Base-by-base conservation (phyloP, 2,797 vertebrate genomes). In the Caiman crocodilus region DNA sequence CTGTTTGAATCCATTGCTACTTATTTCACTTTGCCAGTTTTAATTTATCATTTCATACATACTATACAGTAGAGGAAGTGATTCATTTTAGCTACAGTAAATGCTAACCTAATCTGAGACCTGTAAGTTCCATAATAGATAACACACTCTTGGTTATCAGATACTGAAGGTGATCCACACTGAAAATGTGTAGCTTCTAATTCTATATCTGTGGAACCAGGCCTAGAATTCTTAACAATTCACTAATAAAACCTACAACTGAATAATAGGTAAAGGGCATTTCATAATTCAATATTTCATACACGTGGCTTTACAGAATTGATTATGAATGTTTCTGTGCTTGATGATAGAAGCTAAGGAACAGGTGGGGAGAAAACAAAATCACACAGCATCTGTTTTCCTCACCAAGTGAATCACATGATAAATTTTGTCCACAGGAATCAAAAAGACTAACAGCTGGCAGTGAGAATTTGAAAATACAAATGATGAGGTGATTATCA, bases 171-270 rank as follows among this genome's bases (percentile, higher is more conserved):
- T 58, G n/a, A 67, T 25, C 63, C 17, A 1, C 32, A 21, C 10
- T 30, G 74, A 82, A n/a, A 59, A 14, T 17, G 78, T 65, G 0
- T 2, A 8, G 17, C 1, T 0, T 10, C 3, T 75, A 14, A 50
- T 35, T 55, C 57, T 30, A 14, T 80, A 55, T 30, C 5, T 50
- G 32, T 42, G 76, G 42, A 30, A 35, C 35, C 63, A 82, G 35
- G 0, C 42, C 42, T 50, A 50, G 42, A 50, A 50, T 50, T 50
- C 42, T 0, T 5, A 42, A 1, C 26, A 74, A 61, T 61, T 1
- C 0, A 3, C 30, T 76, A 4, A 56, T 57, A 71, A 13, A 73
- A 18, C 21, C 14, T 16, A 50, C 73, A 42, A 71, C 32, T 20
- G n/a, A 55, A 79, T 1, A 15, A 55, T 23, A 30, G n/a, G 69